Evolutionary conservation across 2,888 invertebrate genomes (phyloP), one percentile per base, ranked within the genome.

Genomic region (Schrankia costaestrigalis): DNA sequence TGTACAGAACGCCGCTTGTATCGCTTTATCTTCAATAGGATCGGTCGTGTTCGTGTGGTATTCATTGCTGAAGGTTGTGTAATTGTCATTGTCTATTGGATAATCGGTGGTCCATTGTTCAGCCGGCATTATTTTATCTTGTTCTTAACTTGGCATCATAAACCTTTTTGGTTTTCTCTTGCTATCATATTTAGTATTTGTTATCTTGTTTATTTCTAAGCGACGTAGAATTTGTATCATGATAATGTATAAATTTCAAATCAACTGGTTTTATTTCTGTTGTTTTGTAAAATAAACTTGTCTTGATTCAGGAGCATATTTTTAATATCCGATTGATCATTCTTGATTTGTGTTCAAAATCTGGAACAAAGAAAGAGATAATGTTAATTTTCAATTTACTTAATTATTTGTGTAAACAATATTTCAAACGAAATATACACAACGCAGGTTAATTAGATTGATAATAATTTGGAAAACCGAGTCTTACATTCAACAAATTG

Each of bases 1-100:
- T 34, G 92, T 83, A 62, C 92, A 93, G 71, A 95, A 95, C 31
- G 92, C 74, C 10, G 92, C 91, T 79, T 95, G 94, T 22, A 95
- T 90, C 3, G 89, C 83, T 48, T 90, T 89, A 57, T 92, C 89
- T 44, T 92, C 90, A 41, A 93, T 93, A 6, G 92, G 87, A 61
- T 92, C 90, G 12, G 35, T 46, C 8, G 37, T 78, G 23, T 49
- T 67, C 48, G 74, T 62, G 26, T 67, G 56, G 26, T 50, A 56
- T 29, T 50, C 63, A 42, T 75, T 58, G 26, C 50, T 63, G 40
- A 46, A 41, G 9, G 48, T 41, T 39, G 43, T 68, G 9, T 53
- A 44, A 26, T 59, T 78, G 21, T 64, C 60, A 63, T 76, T 78
- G 41, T 67, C 63, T 6, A 58, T 31, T 26, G 71, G 61, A 38